Evolutionary conservation across 2,888 invertebrate genomes (phyloP).

Genomic region (Abrostola tripartita): DNA sequence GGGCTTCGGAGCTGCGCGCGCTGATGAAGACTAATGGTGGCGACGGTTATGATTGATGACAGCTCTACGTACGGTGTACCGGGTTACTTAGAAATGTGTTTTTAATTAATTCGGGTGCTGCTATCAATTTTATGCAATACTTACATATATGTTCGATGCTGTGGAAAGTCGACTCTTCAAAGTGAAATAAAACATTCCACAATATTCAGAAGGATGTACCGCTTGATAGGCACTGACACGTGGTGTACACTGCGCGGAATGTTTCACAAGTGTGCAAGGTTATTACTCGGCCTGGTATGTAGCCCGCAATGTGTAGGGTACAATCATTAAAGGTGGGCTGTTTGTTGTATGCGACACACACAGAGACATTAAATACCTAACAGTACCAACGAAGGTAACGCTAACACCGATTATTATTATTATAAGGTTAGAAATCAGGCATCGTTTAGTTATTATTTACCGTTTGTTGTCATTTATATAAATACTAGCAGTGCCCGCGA

Average conservation of each 20-base stretch:
- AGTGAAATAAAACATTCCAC: neutral
- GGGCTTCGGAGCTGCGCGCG: conserved; percentile 24
- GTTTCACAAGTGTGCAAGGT: neutral
- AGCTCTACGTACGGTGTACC: conserved; percentile 3
- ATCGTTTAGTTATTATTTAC: too few relatives aligned
- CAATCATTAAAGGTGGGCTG: neutral
- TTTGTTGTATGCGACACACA: neutral
- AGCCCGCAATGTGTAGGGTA: neutral
- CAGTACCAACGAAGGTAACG: too few relatives aligned
- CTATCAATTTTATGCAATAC: neutral
- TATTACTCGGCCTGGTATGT: neutral
- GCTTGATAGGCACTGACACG: neutral
- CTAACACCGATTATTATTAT: too few relatives aligned
- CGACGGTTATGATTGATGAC: conserved; percentile 46
- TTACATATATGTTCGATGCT: neutral
- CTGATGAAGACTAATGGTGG: conserved; percentile 54
- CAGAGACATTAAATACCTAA: too few relatives aligned
- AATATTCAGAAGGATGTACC: neutral
- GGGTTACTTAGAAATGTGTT: conserved; percentile 24
- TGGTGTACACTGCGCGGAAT: neutral
- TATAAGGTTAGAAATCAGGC: too few relatives aligned
- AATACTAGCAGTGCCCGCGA: too few relatives aligned
- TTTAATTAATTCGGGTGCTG: conserved; percentile 15
- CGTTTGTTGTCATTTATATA: too few relatives aligned
- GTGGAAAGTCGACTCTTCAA: neutral